A percentile compares a stretch with the other conserved stretches of the same genome.
Conservation (phyloP, 2,797 vertebrate species). For the Gastrophryne carolinensis region DNA sequence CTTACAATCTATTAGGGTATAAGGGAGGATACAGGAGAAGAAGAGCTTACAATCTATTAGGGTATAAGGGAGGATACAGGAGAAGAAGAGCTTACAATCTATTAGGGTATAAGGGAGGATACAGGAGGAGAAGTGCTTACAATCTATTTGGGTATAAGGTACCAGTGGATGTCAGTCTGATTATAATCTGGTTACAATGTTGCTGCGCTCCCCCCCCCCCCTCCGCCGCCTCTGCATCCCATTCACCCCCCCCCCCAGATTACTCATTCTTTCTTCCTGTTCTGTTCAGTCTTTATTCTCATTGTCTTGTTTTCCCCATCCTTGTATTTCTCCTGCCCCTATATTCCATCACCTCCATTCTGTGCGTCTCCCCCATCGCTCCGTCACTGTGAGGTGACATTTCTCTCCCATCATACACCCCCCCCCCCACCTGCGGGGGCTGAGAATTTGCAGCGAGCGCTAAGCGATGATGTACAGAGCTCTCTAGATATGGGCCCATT, state of each 20-base stretch:
- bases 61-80: no score
- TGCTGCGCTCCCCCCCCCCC: neutral
- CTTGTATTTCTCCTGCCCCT: neutral
- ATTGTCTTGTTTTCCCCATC: neutral
- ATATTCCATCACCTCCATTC: neutral
- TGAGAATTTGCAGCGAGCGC: neutral
- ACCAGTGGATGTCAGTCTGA: no score
- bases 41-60: no score
- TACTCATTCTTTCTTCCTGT: neutral
- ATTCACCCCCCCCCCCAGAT: neutral
- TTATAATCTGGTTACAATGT: neutral
- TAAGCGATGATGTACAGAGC: neutral
- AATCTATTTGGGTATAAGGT: no score
- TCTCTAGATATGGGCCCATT: neutral
- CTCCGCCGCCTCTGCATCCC: neutral
- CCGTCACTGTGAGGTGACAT: neutral
- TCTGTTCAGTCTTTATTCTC: neutral
- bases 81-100: no score
- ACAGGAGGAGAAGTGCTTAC: no score
- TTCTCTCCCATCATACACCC: neutral
- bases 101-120: no score
- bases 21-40: no score
- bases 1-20: no score
- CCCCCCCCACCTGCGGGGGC: conserved; percentile 25
- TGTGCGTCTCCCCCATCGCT: neutral